Conservation (phyloP, 2,888 invertebrate genomes). For the Scaptomyza polygonia region DNA sequence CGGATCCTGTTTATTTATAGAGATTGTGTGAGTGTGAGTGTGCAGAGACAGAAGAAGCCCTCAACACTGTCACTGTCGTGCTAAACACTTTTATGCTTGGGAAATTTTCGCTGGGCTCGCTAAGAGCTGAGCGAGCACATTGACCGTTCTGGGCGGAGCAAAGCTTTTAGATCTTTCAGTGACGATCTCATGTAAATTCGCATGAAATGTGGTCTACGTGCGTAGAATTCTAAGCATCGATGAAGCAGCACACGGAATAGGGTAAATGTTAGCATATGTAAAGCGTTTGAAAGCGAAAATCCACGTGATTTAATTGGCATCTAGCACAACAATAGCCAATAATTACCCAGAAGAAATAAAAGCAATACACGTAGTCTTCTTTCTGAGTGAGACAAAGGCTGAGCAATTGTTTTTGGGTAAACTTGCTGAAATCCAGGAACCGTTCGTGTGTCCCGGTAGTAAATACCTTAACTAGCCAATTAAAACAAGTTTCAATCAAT, state of each 20-base stretch:
- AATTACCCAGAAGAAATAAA: conserved; percentile 32
- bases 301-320: conserved; percentile 17
- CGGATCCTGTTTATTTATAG: conserved; percentile 76
- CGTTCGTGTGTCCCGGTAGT: conserved; percentile 16
- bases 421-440: conserved; percentile 38
- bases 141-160: conserved; percentile 45
- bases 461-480: conserved; percentile 43
- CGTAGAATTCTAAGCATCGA: conserved; percentile 57
- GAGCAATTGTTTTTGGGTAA: conserved; percentile 1
- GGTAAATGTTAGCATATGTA: conserved; percentile 22
- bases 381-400: conserved; percentile 9
- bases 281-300: conserved; percentile 62
- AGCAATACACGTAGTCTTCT: conserved; percentile 6
- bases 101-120: conserved; percentile 39
- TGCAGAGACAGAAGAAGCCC: background rate
- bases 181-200: conserved; percentile 63
- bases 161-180: conserved; percentile 50
- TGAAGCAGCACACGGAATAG: conserved; percentile 27
- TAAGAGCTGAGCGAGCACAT: conserved; percentile 13
- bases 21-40: background rate
- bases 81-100: conserved; percentile 58
- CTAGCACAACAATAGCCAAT: conserved; percentile 13
- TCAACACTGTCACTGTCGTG: conserved; percentile 27
- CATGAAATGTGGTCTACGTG: conserved; percentile 70
- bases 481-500: conserved; percentile 35